These are phyloP conservation scores for Peromyscus leucopus DNA, from an alignment of 2,113 vertebrate genomes.

Conservation along the genomic window DNA sequence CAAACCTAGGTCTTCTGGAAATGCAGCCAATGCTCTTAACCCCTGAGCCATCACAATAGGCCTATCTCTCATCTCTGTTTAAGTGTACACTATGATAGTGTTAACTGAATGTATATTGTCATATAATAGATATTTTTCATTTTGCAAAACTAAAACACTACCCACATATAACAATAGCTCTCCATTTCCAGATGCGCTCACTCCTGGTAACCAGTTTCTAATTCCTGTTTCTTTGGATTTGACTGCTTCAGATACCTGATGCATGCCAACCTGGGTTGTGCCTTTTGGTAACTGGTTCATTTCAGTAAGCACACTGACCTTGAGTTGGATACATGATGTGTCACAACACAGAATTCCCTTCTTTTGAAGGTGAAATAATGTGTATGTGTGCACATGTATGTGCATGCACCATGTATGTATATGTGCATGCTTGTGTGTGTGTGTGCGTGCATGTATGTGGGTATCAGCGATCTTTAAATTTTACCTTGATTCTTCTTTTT, in stretches of 20 bases:
- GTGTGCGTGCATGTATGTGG: neutral
- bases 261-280: accelerated
- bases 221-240: neutral
- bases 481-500: neutral
- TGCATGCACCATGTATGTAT: neutral
- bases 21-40: neutral
- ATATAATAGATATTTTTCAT: neutral
- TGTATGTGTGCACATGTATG: neutral
- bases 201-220: neutral
- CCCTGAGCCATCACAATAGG: neutral
- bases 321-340: neutral
- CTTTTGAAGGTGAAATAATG: neutral
- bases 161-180: neutral
- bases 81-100: neutral
- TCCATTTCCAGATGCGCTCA: neutral
- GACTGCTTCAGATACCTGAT: neutral
- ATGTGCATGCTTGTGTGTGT: neutral
- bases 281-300: neutral
- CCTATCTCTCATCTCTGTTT: neutral
- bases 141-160: neutral
- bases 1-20: neutral
- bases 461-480: neutral
- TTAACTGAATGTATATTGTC: neutral
- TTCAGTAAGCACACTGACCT: neutral
- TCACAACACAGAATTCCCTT: neutral